These are phyloP conservation scores for Mizuhopecten yessoensis DNA, from an alignment of 1,140 invertebrate species.

Conservation along the genomic window DNA sequence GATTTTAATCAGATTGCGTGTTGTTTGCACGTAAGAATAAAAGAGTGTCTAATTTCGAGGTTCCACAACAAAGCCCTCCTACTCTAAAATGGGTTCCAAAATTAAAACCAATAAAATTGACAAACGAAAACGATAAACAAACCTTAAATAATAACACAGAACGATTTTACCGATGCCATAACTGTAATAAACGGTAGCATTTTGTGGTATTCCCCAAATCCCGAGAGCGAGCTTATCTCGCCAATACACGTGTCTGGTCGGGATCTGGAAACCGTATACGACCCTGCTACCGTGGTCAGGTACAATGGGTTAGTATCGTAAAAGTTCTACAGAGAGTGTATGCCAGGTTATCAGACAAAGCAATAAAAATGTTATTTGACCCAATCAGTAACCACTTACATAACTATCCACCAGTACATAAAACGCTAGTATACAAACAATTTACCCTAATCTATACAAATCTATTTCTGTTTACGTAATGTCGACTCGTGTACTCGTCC, in stretches of 20 bases:
- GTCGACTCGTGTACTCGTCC: neutral
- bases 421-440: neutral
- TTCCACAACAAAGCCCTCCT: too few species aligned
- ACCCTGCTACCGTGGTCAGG: neutral
- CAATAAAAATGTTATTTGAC: neutral
- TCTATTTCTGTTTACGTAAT: constrained; percentile 28
- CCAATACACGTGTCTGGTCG: neutral
- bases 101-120: too few species aligned
- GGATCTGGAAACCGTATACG: neutral
- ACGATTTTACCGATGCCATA: neutral
- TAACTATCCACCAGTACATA: neutral
- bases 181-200: neutral
- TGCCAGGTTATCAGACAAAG: neutral
- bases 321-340: constrained; percentile 13
- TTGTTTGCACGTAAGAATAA: too few species aligned
- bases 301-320: neutral
- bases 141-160: too few species aligned
- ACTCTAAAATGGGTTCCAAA: too few species aligned
- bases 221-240: neutral
- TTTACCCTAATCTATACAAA: neutral
- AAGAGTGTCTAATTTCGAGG: too few species aligned
- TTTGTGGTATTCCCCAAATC: neutral
- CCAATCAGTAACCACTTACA: constrained; percentile 23
- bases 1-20: too few species aligned
- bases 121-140: too few species aligned